These are phyloP conservation scores for Pomatostomus ruficeps DNA, from an alignment of 2,113 vertebrate genomes.

Conservation along the genomic window DNA sequence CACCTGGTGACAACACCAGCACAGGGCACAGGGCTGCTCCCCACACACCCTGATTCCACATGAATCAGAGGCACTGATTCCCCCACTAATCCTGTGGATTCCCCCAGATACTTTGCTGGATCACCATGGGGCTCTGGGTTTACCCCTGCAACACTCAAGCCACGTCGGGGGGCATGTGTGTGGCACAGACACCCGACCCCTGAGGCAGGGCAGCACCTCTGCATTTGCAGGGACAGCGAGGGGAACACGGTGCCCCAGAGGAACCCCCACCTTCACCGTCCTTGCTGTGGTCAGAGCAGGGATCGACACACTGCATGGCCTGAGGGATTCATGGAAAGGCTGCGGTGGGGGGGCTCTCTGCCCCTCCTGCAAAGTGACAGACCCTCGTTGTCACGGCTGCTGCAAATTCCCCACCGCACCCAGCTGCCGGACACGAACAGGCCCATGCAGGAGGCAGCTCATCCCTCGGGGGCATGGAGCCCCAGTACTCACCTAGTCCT, in stretches of 20 bases:
- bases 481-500: neutral
- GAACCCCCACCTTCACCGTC: rapidly evolving
- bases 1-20: rapidly evolving
- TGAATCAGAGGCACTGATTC: neutral
- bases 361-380: neutral
- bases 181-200: neutral
- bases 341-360: rapidly evolving
- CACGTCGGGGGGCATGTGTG: rapidly evolving
- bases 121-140: neutral
- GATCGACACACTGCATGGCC: neutral
- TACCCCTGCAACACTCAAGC: neutral
- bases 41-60: rapidly evolving
- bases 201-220: neutral
- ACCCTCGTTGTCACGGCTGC: neutral
- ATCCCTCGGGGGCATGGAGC: rapidly evolving
- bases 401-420: neutral
- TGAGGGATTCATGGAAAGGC: neutral
- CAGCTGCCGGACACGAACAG: rapidly evolving
- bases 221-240: neutral
- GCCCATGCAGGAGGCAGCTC: neutral
- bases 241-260: rapidly evolving
- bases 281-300: neutral
- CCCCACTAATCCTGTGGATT: neutral
- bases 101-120: rapidly evolving
- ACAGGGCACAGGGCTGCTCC: rapidly evolving